Conservation (phyloP, 2,113 vertebrate species). For the Prunella himalayana region DNA sequence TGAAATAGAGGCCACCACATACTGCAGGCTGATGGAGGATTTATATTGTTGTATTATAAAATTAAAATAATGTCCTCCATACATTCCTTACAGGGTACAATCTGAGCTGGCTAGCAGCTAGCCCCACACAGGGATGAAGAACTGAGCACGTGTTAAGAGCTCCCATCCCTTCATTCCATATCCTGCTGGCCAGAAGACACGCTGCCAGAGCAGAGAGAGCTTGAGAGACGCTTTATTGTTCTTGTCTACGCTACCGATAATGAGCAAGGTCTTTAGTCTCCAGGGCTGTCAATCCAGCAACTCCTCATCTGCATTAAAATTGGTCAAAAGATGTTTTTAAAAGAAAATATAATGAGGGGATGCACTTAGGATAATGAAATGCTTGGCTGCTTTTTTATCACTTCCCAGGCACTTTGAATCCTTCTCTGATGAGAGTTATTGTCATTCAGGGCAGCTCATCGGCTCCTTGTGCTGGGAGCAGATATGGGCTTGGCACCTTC, state of each 20-base stretch:
- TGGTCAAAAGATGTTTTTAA: conserved; percentile 49
- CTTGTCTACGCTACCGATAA: conserved; percentile 9
- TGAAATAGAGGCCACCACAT: background rate
- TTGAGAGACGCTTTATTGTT: background rate
- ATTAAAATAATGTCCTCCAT: background rate
- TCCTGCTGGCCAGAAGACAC: background rate
- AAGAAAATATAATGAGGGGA: conserved; percentile 50
- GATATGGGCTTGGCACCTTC: conserved; percentile 46
- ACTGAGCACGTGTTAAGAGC: background rate
- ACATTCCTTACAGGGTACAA: background rate
- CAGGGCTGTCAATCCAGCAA: background rate
- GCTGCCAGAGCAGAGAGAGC: background rate
- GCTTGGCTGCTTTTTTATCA: conserved; percentile 47
- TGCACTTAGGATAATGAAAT: conserved; percentile 48
- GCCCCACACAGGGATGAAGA: background rate
- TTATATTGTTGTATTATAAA: background rate
- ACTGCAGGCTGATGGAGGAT: background rate
- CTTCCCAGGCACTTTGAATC: conserved; percentile 35
- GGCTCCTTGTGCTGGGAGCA: conserved; percentile 9
- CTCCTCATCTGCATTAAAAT: conserved; percentile 54
- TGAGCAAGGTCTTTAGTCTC: conserved; percentile 23
- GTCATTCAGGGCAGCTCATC: conserved; percentile 41
- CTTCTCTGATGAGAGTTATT: conserved; percentile 46
- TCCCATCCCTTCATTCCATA: background rate
- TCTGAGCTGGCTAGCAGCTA: background rate